Percentiles rank a stretch among this genome's conserved stretches.
Conservation (phyloP, 2,113 vertebrate species). For the Haplotaxodon microlepis region DNA sequence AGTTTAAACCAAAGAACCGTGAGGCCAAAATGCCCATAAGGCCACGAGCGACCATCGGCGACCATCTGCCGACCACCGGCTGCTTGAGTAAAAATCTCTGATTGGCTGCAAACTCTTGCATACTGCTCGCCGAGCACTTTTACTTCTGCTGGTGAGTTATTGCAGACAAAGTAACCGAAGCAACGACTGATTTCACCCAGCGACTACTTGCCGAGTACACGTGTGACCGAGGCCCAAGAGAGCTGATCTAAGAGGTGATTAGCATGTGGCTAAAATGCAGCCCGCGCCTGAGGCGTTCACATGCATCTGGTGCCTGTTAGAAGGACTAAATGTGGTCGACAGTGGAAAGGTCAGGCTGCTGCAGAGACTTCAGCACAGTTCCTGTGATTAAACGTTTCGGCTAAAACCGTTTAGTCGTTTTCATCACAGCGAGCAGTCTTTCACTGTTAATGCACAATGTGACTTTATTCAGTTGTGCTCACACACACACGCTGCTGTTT, state of each 20-base stretch:
- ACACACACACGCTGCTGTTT: not conserved
- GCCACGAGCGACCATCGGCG: not conserved
- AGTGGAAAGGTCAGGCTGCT: not conserved
- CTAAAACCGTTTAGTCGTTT: not conserved
- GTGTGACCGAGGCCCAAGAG: not conserved
- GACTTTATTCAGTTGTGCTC: not conserved
- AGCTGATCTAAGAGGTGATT: not conserved
- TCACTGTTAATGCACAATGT: not conserved
- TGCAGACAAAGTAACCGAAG: not conserved
- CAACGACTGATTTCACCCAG: not conserved
- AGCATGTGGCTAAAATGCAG: not conserved
- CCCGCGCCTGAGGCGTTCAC: not conserved
- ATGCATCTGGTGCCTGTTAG: not conserved
- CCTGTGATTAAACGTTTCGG: not conserved
- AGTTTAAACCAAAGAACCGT: not conserved
- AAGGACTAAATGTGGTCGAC: too few species aligned
- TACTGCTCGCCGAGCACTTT: not conserved
- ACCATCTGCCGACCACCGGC: not conserved
- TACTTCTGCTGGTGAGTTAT: rapidly evolving
- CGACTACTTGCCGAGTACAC: not conserved
- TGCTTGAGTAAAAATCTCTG: not conserved
- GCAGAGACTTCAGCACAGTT: not conserved
- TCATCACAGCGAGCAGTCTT: not conserved
- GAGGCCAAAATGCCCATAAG: not conserved
- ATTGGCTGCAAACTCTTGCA: not conserved